Conservation (phyloP, 2,888 invertebrate genomes). For the Harmothoe impar region DNA sequence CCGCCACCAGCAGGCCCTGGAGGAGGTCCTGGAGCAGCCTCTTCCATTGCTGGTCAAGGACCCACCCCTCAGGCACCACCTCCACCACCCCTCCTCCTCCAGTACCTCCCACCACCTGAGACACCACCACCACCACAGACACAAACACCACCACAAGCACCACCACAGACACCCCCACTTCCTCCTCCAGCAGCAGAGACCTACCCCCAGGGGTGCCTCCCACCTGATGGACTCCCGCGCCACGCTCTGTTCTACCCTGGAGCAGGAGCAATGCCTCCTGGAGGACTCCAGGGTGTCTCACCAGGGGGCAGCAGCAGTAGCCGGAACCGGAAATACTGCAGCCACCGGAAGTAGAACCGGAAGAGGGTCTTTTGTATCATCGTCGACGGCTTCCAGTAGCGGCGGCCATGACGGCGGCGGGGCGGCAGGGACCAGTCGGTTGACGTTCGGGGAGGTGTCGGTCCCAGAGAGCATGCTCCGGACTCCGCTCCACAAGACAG, state of each 20-base stretch:
- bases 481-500: background rate
- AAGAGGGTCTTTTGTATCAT: background rate
- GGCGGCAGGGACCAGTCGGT: background rate
- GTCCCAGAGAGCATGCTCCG: slow-evolving; percentile 19
- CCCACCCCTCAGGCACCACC: background rate
- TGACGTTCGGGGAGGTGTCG: slow-evolving; percentile 45
- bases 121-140: background rate
- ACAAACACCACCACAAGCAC: background rate
- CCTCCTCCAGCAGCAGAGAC: too few species aligned
- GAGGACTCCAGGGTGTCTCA: background rate
- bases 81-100: background rate
- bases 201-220: background rate
- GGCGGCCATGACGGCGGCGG: background rate
- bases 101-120: too few species aligned
- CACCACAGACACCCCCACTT: background rate
- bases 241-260: slow-evolving; percentile 27
- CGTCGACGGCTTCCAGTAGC: background rate
- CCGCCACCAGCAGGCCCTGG: too few species aligned
- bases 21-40: too few species aligned
- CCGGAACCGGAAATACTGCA: background rate
- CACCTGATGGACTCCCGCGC: background rate
- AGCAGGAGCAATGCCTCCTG: slow-evolving; percentile 4
- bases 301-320: background rate
- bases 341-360: background rate
- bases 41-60: background rate